Evolutionary conservation across 2,113 vertebrate species (phyloP).

Genomic region (Eonycteris spelaea): DNA sequence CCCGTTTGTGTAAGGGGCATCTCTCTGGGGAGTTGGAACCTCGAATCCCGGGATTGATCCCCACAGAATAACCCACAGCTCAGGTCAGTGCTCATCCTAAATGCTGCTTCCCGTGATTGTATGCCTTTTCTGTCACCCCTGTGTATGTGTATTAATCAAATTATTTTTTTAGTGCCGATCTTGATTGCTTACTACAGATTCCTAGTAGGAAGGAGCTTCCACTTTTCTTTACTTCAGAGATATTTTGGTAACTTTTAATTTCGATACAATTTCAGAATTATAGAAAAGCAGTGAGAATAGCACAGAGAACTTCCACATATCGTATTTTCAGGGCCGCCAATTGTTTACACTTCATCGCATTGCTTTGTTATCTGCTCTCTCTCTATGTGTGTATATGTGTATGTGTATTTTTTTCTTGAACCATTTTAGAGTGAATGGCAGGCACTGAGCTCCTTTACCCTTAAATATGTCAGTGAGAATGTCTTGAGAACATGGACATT

Average conservation of each 20-base stretch:
- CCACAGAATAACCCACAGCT: not conserved
- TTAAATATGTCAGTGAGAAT: not conserved
- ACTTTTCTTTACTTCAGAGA: not conserved
- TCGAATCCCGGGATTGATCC: not conserved
- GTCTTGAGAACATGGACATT: not conserved
- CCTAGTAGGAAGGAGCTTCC: not conserved
- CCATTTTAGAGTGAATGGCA: not conserved
- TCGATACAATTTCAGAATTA: not conserved
- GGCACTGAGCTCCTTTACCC: not conserved
- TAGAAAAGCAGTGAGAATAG: not conserved
- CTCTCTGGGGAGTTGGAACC: not conserved
- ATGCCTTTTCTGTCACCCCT: not conserved
- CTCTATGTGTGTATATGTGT: not conserved
- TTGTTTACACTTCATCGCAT: not conserved
- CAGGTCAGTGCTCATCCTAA: not conserved
- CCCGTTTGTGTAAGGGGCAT: not conserved
- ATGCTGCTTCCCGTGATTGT: not conserved
- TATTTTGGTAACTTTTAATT: not conserved
- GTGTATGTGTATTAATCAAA: not conserved
- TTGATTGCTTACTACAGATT: not conserved
- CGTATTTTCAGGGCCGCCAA: too few relatives aligned
- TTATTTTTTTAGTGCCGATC: not conserved
- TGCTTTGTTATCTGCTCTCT: not conserved
- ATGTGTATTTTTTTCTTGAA: not conserved
- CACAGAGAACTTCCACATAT: not conserved